Evolutionary conservation across 1,140 invertebrate species (phyloP), one percentile per base, ranked within the genome.

Genomic region (Acromyrmex echinatior): DNA sequence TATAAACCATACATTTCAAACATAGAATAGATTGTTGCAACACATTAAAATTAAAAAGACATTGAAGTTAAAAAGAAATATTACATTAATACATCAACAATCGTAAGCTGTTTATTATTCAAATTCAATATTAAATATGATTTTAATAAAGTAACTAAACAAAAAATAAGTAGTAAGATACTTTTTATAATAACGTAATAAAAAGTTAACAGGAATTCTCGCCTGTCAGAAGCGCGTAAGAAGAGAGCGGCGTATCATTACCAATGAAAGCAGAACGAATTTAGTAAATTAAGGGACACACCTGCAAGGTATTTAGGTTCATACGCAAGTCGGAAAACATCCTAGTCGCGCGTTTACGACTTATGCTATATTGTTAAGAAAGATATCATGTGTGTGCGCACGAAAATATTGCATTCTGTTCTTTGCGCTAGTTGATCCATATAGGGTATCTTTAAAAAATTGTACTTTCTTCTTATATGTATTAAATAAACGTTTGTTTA

Each of bases 211-310:
- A 79, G 31, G 21, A 31, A 79, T 65, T 35, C 25, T 49, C 18
- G 45, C 25, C 39, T 53, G 45, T 25, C 53, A 21, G 16, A 53
- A 14, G 62, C 28, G 45, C 45, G 28, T 12, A 49, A 66, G 25
- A 79, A 65, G 18, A 66, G 45, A 79, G 25, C 49, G 45, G 45
- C 62, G 45, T 31, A 79, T 79, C 60, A 66, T 79, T 49, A 49
- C 25, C 25, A 53, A 51, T n/a, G 12, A 31, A 25, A 78, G 76
- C 76, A 78, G 21, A 51, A 25, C 10, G 77, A 79, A 39, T 31
- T 65, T 35, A 65, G 60, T 79, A 79, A 79, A 79, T 79, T 65
- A 63, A 79, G 62, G 45, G 6, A 28, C 77, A 79, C 62, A 79
- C 77, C 77, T 79, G 60, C 77, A 65, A 65, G 45, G 25, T 31